Percentiles rank a stretch among this genome's conserved stretches.
Evolutionary conservation across 1,140 invertebrate genomes (phyloP).

Genomic region (Asbolus verrucosus): DNA sequence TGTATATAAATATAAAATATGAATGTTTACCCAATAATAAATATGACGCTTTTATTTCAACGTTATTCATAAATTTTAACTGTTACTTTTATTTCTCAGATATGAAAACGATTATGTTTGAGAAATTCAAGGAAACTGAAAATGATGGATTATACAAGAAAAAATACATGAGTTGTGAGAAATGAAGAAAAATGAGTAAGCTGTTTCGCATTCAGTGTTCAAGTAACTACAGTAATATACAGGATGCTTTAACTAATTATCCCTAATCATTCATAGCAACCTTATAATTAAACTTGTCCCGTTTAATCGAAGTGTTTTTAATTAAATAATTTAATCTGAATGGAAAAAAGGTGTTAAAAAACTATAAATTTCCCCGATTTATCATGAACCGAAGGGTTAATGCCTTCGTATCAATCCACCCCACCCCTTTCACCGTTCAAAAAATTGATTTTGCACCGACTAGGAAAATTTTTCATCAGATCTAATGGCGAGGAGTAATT

Average conservation of each 20-base stretch:
- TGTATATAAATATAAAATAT: conserved; percentile 56
- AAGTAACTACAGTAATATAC: conserved; percentile 27
- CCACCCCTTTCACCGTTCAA: background rate
- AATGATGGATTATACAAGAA: conserved; percentile 32
- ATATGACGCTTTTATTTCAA: conserved; percentile 37
- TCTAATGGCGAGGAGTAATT: conserved; percentile 33
- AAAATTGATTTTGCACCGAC: conserved; percentile 24
- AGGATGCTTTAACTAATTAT: conserved; percentile 24
- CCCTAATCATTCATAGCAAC: conserved; percentile 25
- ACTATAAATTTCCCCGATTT: conserved; percentile 32
- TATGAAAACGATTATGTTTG: conserved; percentile 41
- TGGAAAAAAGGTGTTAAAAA: conserved; percentile 21
- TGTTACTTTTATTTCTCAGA: conserved; percentile 35
- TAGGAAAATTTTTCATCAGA: conserved; percentile 31
- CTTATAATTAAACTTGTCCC: conserved; percentile 12
- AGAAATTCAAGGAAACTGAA: conserved; percentile 18
- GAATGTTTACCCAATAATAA: conserved; percentile 46
- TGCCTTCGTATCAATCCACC: conserved; percentile 21
- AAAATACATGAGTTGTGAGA: conserved; percentile 36
- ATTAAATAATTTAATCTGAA: conserved; percentile 7
- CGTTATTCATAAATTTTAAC: conserved; percentile 37
- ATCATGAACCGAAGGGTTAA: conserved; percentile 20
- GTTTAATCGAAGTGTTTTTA: conserved; percentile 3
- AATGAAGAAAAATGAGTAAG: conserved; percentile 41
- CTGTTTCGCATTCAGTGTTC: conserved; percentile 28